Percentiles rank a stretch among this genome's conserved stretches.
phyloP scores from a whole-genome alignment of 2,113 vertebrate species.

The Ia io region DNA sequence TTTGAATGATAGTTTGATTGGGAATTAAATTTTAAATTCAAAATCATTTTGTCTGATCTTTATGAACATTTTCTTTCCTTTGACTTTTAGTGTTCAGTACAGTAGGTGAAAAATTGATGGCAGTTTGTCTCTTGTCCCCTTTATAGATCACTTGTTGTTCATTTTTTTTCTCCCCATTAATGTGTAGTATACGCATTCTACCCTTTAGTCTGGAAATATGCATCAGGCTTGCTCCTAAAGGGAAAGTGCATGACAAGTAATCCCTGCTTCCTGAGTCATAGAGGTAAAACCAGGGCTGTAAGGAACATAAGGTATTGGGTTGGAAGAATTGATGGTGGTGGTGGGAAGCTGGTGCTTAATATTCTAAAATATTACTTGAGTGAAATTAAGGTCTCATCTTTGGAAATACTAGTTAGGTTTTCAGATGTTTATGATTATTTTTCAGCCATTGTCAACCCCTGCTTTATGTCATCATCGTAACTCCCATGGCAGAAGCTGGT shows the following conservation, averaged over 20 bases:
- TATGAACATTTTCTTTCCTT: not conserved
- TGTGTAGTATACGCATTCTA: not conserved
- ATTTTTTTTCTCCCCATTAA: not conserved
- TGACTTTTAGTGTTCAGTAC: not conserved
- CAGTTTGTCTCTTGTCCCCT: not conserved
- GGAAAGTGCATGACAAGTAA: not conserved
- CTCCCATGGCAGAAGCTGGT: not conserved
- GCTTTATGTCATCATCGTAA: not conserved
- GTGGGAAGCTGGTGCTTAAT: not conserved
- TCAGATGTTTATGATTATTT: not conserved
- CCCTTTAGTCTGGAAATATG: not conserved
- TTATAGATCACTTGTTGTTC: not conserved
- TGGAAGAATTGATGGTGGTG: not conserved
- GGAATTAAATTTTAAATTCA: not conserved
- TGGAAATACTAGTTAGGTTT: not conserved
- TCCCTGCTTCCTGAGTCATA: not conserved
- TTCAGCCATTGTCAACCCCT: not conserved
- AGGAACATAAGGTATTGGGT: not conserved
- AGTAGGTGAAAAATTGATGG: not conserved
- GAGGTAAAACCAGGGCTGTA: not conserved
- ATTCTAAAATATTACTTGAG: not conserved
- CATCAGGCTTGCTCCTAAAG: not conserved
- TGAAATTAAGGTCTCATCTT: not conserved
- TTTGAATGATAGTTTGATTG: not conserved
- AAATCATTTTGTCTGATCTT: not conserved